Conservation (phyloP, 2,888 invertebrate genomes). For the Panopea generosa region DNA sequence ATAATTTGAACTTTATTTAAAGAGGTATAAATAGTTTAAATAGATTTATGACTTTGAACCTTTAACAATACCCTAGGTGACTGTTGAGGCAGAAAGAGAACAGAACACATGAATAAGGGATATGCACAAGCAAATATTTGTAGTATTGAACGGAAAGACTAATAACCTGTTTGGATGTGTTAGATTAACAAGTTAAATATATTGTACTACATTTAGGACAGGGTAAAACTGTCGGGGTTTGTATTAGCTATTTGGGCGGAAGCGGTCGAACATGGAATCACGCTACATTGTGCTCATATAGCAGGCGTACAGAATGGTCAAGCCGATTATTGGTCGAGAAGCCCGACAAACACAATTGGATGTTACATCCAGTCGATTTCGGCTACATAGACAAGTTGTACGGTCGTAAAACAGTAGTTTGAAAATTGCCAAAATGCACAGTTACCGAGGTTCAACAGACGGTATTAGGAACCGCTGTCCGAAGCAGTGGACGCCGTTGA, state of each 20-base stretch:
- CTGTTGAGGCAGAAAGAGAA: too few relatives aligned
- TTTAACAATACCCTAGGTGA: too few relatives aligned
- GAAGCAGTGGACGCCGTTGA: constrained; percentile 32
- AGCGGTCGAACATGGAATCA: constrained; percentile 33
- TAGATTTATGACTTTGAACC: too few relatives aligned
- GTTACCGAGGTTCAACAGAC: constrained; percentile 37
- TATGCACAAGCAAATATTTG: too few relatives aligned
- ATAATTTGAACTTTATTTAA: too few relatives aligned
- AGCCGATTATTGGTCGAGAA: constrained; percentile 43
- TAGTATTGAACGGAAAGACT: too few relatives aligned
- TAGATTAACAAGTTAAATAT: too few relatives aligned
- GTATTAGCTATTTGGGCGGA: constrained; percentile 37
- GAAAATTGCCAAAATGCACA: constrained; percentile 26
- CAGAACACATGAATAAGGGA: too few relatives aligned
- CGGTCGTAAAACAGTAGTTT: constrained; percentile 35
- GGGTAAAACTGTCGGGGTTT: constrained; percentile 23
- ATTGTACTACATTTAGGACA: too few relatives aligned
- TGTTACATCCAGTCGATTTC: constrained; percentile 26
- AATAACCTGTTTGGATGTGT: too few relatives aligned
- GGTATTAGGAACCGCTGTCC: constrained; percentile 25
- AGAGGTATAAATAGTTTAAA: too few relatives aligned
- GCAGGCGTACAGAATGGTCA: constrained; percentile 25
- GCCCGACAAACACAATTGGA: constrained; percentile 40
- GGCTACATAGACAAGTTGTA: constrained; percentile 28
- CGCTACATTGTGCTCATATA: constrained; percentile 30